A percentile compares a stretch with the other conserved stretches of the same genome.
Evolutionary conservation across 1,140 invertebrate genomes (phyloP).

Genomic region (Anagrus nilaparvatae): DNA sequence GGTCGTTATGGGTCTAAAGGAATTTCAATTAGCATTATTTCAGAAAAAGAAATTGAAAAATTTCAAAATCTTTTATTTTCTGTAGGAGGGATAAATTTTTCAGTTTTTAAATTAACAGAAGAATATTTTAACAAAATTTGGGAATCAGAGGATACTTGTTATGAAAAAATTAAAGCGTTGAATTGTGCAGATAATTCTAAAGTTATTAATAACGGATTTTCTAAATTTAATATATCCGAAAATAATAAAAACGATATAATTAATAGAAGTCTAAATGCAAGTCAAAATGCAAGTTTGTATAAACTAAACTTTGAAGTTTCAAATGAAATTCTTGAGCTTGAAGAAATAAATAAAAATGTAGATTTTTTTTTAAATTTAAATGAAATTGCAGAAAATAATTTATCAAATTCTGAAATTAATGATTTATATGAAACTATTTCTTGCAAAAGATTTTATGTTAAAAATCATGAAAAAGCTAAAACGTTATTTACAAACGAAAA

Average conservation of each 20-base stretch:
- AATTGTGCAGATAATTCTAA: too few species aligned
- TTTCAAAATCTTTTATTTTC: conserved; percentile 47
- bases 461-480: too few species aligned
- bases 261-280: too few species aligned
- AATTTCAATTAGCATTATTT: conserved; percentile 56
- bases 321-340: conserved; percentile 15
- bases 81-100: conserved; percentile 41
- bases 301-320: conserved; percentile 14
- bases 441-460: too few species aligned
- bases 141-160: conserved; percentile 22
- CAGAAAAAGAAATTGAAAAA: conserved; percentile 45
- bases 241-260: too few species aligned
- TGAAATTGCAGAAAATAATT: conserved; percentile 11
- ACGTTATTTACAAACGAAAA: too few species aligned
- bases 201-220: too few species aligned
- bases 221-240: too few species aligned
- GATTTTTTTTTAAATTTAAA: conserved; percentile 21
- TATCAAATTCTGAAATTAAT: conserved; percentile 11
- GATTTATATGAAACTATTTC: too few species aligned
- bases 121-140: conserved; percentile 35
- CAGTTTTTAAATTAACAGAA: conserved; percentile 40
- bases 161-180: conserved; percentile 25
- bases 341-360: conserved; percentile 21
- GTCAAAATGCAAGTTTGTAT: conserved; percentile 11
- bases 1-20: conserved; percentile 80